These are phyloP conservation scores for Adelphocoris suturalis DNA, from an alignment of 2,888 invertebrate genomes.

Conservation along the genomic window DNA sequence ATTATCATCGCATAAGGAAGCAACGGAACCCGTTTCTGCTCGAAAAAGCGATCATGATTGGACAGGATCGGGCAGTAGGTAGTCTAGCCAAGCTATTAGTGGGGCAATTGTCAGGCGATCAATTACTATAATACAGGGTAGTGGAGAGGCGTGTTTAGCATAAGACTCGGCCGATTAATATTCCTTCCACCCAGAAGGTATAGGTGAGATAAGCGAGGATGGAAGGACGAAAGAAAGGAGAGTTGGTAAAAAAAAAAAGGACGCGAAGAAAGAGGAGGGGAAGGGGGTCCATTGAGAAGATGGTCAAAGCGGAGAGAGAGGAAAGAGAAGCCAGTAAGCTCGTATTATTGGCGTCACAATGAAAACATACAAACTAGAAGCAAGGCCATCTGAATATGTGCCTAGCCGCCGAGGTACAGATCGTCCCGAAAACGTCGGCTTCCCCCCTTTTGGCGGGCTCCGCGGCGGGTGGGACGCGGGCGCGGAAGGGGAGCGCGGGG, in stretches of 20 bases:
- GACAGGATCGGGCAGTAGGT: not conserved
- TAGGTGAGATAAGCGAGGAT: conserved; percentile 58
- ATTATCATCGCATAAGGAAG: conserved; percentile 11
- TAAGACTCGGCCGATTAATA: conserved; percentile 18
- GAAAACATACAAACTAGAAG: conserved; percentile 72
- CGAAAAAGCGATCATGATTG: conserved; percentile 17
- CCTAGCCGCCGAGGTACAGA: conserved; percentile 42
- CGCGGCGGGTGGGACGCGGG: conserved; percentile 44
- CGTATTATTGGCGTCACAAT: conserved; percentile 73
- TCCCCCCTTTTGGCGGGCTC: conserved; percentile 16
- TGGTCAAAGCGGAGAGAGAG: conserved; percentile 24
- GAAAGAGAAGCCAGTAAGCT: conserved; percentile 61
- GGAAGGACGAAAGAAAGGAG: conserved; percentile 42
- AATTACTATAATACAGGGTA: conserved; percentile 39
- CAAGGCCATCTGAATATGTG: conserved; percentile 73
- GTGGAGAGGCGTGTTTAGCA: conserved; percentile 39
- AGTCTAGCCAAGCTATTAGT: conserved; percentile 26
- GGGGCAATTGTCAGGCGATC: conserved; percentile 30
- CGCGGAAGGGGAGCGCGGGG: not conserved
- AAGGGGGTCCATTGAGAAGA: conserved; percentile 49
- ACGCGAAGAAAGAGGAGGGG: not conserved
- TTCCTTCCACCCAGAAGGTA: conserved; percentile 26
- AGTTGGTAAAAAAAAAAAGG: not conserved
- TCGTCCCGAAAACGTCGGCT: conserved; percentile 61
- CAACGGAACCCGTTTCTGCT: not conserved